phyloP scores from a whole-genome alignment of 2,888 invertebrate species.

The Apamea epomidion region DNA sequence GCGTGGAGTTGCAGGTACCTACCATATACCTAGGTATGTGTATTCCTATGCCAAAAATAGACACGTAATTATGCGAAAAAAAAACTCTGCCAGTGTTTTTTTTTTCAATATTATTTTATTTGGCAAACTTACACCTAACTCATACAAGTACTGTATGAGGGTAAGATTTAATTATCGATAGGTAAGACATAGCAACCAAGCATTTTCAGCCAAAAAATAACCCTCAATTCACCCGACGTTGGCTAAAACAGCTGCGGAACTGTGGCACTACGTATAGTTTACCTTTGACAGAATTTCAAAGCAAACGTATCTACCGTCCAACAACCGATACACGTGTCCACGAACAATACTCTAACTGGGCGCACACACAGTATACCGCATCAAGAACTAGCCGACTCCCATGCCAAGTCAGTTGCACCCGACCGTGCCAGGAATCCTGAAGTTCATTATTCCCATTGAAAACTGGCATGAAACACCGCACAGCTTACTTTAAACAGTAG shows the following conservation, averaged over 20 bases:
- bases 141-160: neutral
- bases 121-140: neutral
- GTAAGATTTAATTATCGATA: neutral
- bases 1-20: neutral
- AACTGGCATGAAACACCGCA: conserved; percentile 71
- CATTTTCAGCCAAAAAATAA: too few relatives aligned
- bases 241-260: neutral
- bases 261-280: neutral
- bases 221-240: too few relatives aligned
- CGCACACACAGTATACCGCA: conserved; percentile 41
- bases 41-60: neutral
- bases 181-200: neutral
- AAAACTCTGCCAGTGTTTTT: neutral
- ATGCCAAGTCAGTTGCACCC: conserved; percentile 62
- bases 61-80: neutral
- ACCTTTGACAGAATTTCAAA: neutral
- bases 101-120: neutral
- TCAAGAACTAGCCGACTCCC: conserved; percentile 40
- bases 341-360: conserved; percentile 20
- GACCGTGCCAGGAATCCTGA: conserved; percentile 74
- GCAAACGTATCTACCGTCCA: neutral
- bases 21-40: neutral
- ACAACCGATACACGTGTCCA: neutral
- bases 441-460: conserved; percentile 78
- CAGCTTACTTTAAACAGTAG: conserved; percentile 56